Base-by-base conservation (phyloP, 2,888 invertebrate genomes). In the Abscondita cerata region DNA sequence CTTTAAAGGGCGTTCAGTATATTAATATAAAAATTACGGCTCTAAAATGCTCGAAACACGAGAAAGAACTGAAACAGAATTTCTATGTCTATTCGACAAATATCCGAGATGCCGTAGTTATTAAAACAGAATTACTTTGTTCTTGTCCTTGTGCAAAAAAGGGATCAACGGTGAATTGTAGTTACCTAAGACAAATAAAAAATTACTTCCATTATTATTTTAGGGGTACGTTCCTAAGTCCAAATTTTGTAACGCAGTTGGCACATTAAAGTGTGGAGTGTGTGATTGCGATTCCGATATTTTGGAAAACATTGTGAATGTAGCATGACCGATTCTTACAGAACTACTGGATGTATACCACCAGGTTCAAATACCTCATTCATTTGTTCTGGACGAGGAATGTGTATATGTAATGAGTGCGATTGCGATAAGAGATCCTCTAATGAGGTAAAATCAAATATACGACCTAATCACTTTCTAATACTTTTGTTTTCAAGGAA, bases 81-180 rank as follows among this genome's bases (percentile, higher is more conserved):
- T 91, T 99, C 74, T 87, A 89, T 70, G 95, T 99, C 70, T 95
- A 95, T 76, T 97, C 97, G 0, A 94, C 96, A 15, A 97, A 96
- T 66, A 89, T 97, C 64, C 91, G 93, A 52, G 98, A 99, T 80
- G 90, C 90, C 70, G 85, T 98, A 54, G 84, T 86, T 1, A 89
- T 99, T 13, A 90, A 95, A 70, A 83, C 98, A 69, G 92, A 96
- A 77, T 94, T 98, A 89, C 82, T 96, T 36, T 99, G 99, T 78
- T 93, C 95, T 72, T 99, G 99, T 75, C 91, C 93, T 5, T 99
- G 98, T 78, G 98, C 97, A 80, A 86, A 86, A 62, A 84, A 86
- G 11, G 89, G 88, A n/a, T 70, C 79, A 63, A 68, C 59, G 59
- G 84, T 85, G 76, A 76, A 75, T 75, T 5, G 36, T 36, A n/a